Percentiles rank a stretch among this genome's conserved stretches.
These are phyloP conservation scores for Protosalanx chinensis DNA, from an alignment of 2,797 vertebrate species.

Conservation along the genomic window DNA sequence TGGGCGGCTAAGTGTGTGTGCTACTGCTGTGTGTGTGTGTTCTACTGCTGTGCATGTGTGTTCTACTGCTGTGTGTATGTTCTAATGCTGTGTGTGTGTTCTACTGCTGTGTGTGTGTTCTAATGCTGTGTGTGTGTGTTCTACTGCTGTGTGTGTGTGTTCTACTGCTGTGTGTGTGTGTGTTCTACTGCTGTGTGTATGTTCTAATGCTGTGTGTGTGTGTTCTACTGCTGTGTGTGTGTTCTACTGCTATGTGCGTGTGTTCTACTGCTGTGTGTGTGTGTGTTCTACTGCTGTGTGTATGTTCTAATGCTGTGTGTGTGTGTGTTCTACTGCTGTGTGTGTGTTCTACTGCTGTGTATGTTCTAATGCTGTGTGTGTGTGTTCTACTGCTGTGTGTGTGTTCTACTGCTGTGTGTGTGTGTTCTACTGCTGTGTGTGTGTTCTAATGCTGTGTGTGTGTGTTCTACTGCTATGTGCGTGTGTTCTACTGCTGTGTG, in stretches of 20 bases:
- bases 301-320: not conserved
- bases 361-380: not conserved
- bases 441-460: too few species aligned
- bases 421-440: too few species aligned
- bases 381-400: constrained; percentile 13
- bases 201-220: not conserved
- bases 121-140: not conserved
- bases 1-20: too few species aligned
- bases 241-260: too few species aligned
- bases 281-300: constrained; percentile 14
- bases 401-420: not conserved
- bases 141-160: not conserved
- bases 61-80: too few species aligned
- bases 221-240: constrained; percentile 10
- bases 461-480: not conserved
- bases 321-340: constrained; percentile 11
- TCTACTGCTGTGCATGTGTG: not conserved
- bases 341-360: not conserved
- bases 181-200: constrained; percentile 9
- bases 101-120: not conserved
- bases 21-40: constrained; percentile 19
- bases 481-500: not conserved
- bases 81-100: too few species aligned
- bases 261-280: constrained; percentile 2
- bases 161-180: constrained; percentile 6